Base-by-base conservation (phyloP, 30 jellyfish, hydroid and myxozoan genomes). In the Hydra vulgaris region DNA sequence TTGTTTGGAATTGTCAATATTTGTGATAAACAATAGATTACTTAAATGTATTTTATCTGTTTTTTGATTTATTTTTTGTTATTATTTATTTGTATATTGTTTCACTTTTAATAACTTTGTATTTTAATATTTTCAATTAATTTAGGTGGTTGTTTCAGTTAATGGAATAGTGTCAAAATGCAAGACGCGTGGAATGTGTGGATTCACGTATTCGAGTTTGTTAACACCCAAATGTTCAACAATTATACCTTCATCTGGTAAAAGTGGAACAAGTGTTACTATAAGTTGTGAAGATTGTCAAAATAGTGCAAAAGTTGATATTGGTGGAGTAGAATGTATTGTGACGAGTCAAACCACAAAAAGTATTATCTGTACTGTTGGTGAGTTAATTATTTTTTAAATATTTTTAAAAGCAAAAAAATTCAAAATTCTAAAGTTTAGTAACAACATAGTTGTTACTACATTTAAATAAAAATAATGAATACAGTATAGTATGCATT, bases 111-210 rank as follows among this genome's bases (percentile, higher is more conserved):
- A n/a, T n/a, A n/a, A n/a, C n/a, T n/a, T n/a, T n/a, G n/a, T n/a
- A n/a, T n/a, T n/a, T n/a, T n/a, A n/a, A n/a, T n/a, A n/a, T n/a
- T n/a, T n/a, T n/a, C n/a, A n/a, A n/a, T n/a, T n/a, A n/a, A n/a
- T 85, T 7, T 23, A 89, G 97, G 95, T 90, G n/a, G 90, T 83
- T 66, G 97, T 90, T 20, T 69, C 93, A 8, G 82, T 90, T 81
- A 90, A 90, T 81, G 89, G 82, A 54, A 86, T 90, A 23, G 90
- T 74, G 21, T 81, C 95, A 7, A 84, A 89, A 8, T 90, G 97
- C 74, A 82, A 73, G 56, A 78, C 71, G 12, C 61, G 61, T 70
- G 80, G 81, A 69, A 23, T 55, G 19, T 90, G 97, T 70, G 73
- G 94, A 7, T 90, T 25, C 70, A 24, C 77, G 18, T 90, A 90